Percentiles rank a stretch among this genome's conserved stretches.
Evolutionary conservation across 2,888 invertebrate species (phyloP).

Genomic region (Molorchus minor): DNA sequence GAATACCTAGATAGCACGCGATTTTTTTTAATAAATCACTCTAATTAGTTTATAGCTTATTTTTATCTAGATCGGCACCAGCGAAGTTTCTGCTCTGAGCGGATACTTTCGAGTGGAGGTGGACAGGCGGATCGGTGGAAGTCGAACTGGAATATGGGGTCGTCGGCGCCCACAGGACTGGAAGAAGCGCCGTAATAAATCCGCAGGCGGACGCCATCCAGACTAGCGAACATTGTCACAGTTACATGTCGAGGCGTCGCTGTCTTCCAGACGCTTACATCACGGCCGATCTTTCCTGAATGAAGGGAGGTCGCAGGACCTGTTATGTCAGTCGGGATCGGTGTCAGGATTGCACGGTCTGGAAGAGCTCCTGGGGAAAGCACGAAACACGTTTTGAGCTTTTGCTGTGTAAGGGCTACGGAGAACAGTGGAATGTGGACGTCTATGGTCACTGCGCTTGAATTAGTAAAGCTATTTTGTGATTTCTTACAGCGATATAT

Average conservation of each 20-base stretch:
- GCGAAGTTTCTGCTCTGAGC: neutral
- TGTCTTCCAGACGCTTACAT: constrained; percentile 14
- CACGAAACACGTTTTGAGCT: neutral
- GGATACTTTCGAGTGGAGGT: constrained; percentile 5
- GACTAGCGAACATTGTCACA: constrained; percentile 59
- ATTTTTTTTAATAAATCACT: no score
- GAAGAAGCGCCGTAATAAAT: constrained; percentile 58
- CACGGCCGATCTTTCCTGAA: neutral
- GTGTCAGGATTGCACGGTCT: neutral
- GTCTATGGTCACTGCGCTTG: neutral
- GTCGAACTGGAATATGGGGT: constrained; percentile 25
- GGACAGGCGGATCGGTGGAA: neutral
- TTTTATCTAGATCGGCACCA: no score
- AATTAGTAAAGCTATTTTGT: neutral
- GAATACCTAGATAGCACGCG: no score
- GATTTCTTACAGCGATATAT: neutral
- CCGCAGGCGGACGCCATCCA: constrained; percentile 55
- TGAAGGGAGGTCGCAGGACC: constrained; percentile 8
- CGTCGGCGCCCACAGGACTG: constrained; percentile 56
- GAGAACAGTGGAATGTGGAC: no score
- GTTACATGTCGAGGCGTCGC: constrained; percentile 42
- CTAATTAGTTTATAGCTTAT: no score
- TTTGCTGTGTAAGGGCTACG: neutral
- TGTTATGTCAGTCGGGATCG: neutral
- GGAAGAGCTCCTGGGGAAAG: neutral